phyloP scores from a whole-genome alignment of 2,797 vertebrate genomes.

The Otolemur crassicaudatus region DNA sequence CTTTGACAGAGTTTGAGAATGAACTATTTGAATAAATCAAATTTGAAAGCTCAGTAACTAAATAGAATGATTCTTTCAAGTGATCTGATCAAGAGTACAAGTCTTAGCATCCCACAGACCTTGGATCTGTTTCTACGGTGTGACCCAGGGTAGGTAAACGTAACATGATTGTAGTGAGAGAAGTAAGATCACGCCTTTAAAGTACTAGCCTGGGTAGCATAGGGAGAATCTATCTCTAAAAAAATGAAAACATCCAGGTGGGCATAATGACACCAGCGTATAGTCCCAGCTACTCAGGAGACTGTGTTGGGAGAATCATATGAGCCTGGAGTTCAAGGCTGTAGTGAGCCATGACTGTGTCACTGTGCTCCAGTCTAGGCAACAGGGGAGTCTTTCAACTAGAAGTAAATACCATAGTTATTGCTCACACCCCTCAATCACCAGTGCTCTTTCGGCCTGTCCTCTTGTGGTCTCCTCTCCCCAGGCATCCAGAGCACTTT shows the following conservation, averaged over 20 bases:
- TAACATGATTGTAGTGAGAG: neutral
- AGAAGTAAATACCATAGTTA: too few species aligned
- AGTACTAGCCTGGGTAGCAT: neutral
- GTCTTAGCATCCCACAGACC: neutral
- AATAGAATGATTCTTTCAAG: constrained; percentile 30
- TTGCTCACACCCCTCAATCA: neutral
- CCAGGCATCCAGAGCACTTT: neutral
- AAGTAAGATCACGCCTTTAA: neutral
- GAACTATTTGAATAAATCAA: constrained; percentile 59
- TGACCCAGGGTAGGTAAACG: too few species aligned
- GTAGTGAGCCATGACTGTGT: neutral
- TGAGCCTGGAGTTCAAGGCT: neutral
- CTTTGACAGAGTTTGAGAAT: constrained; percentile 51
- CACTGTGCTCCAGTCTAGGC: neutral
- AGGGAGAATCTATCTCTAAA: neutral
- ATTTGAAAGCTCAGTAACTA: constrained; percentile 24
- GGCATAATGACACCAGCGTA: too few species aligned
- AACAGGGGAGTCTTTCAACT: neutral
- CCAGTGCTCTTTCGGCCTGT: neutral
- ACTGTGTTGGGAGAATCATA: neutral
- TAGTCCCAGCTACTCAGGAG: too few species aligned
- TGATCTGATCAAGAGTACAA: neutral
- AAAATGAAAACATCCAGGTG: neutral
- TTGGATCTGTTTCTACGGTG: neutral
- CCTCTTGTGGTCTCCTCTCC: neutral